Percentiles rank a stretch among this genome's conserved stretches.
Conservation (phyloP, 2,888 invertebrate genomes). For the Glyphotaelius pellucidus region DNA sequence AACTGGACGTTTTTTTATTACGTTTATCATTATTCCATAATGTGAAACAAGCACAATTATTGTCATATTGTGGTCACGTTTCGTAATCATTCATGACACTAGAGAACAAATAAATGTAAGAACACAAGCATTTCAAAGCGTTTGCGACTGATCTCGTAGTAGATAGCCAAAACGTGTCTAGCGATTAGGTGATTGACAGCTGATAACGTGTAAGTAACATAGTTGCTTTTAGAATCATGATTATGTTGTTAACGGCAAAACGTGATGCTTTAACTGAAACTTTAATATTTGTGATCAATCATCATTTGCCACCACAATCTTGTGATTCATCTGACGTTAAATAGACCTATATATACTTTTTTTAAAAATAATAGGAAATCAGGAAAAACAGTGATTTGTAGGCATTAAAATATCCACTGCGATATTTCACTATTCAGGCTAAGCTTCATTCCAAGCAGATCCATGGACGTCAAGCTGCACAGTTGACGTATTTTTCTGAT, state of each 20-base stretch:
- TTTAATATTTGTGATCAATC: neutral
- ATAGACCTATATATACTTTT: too few relatives aligned
- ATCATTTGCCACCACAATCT: neutral
- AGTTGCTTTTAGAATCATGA: neutral
- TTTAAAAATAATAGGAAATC: too few relatives aligned
- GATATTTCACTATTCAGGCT: too few relatives aligned
- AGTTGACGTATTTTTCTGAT: too few relatives aligned
- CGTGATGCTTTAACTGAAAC: neutral
- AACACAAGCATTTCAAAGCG: neutral
- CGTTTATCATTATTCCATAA: too few relatives aligned
- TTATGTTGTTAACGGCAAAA: neutral
- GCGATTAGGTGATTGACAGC: neutral
- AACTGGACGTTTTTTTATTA: too few relatives aligned
- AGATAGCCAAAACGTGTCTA: neutral
- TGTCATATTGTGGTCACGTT: neutral
- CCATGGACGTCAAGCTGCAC: too few relatives aligned
- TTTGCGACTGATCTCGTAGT: neutral
- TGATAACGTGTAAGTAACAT: neutral
- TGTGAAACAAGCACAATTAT: too few relatives aligned
- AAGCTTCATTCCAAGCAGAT: too few relatives aligned
- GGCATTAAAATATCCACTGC: too few relatives aligned
- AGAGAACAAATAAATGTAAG: neutral
- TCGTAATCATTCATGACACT: neutral
- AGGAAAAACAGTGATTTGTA: too few relatives aligned
- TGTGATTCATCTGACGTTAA: too few relatives aligned